These are phyloP conservation scores for Centruroides vittatus DNA, from an alignment of 1,140 invertebrate species.

Conservation along the genomic window DNA sequence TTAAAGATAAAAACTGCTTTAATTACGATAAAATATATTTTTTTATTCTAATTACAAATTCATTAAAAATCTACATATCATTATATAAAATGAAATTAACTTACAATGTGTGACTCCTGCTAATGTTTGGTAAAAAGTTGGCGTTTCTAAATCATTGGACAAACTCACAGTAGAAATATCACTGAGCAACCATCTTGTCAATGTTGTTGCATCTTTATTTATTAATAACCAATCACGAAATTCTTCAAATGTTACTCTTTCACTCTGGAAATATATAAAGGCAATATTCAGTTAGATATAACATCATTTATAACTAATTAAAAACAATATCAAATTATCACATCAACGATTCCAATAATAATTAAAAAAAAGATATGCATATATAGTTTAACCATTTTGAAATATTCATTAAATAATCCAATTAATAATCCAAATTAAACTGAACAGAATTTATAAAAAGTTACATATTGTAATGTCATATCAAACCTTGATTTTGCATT, in stretches of 20 bases:
- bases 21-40: neutral
- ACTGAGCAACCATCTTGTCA: conserved; percentile 63
- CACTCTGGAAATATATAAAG: conserved; percentile 27
- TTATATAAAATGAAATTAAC: conserved; percentile 20
- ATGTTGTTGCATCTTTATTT: conserved; percentile 55
- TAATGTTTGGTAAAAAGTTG: conserved; percentile 79
- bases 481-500: no score
- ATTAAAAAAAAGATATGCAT: no score
- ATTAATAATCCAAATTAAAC: no score
- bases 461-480: no score
- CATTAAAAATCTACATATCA: neutral
- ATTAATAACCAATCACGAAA: conserved; percentile 53
- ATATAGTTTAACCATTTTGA: no score
- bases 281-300: no score
- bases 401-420: no score
- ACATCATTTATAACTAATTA: no score
- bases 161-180: conserved; percentile 49
- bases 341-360: no score
- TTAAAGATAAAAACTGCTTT: no score
- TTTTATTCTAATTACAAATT: neutral
- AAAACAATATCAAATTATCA: no score
- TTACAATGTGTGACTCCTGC: conserved; percentile 77
- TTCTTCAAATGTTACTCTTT: conserved; percentile 50
- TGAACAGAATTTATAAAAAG: no score
- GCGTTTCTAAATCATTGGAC: conserved; percentile 65